phyloP scores from a whole-genome alignment of 2,113 vertebrate species.

The Stigmatopora argus region DNA sequence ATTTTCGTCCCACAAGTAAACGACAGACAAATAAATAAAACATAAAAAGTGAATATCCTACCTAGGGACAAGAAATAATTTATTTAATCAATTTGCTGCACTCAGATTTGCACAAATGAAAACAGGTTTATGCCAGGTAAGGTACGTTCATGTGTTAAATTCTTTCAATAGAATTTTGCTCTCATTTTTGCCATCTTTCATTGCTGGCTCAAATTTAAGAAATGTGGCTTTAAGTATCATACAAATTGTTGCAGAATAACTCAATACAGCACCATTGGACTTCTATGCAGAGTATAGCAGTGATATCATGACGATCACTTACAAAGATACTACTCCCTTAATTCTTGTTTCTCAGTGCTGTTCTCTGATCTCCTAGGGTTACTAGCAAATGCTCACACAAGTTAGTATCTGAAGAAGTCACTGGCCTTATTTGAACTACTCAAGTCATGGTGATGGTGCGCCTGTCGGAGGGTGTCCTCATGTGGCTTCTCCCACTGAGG shows the following conservation, averaged over 20 bases:
- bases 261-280: background rate
- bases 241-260: background rate
- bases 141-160: no score
- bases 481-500: slow-evolving; percentile 49
- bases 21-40: no score
- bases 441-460: slow-evolving; percentile 38
- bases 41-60: no score
- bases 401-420: slow-evolving; percentile 22
- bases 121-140: no score
- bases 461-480: slow-evolving; percentile 53
- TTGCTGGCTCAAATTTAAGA: no score
- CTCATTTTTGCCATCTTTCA: no score
- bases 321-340: background rate
- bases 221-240: background rate
- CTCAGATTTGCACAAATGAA: no score
- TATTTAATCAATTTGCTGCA: no score
- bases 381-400: slow-evolving; percentile 30
- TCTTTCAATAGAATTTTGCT: no score
- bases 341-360: background rate
- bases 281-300: background rate
- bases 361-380: slow-evolving; percentile 11
- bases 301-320: background rate
- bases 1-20: no score
- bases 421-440: slow-evolving; percentile 42
- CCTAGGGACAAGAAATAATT: no score